Evolutionary conservation across 2,113 vertebrate species (phyloP).

Genomic region (Promerops cafer): DNA sequence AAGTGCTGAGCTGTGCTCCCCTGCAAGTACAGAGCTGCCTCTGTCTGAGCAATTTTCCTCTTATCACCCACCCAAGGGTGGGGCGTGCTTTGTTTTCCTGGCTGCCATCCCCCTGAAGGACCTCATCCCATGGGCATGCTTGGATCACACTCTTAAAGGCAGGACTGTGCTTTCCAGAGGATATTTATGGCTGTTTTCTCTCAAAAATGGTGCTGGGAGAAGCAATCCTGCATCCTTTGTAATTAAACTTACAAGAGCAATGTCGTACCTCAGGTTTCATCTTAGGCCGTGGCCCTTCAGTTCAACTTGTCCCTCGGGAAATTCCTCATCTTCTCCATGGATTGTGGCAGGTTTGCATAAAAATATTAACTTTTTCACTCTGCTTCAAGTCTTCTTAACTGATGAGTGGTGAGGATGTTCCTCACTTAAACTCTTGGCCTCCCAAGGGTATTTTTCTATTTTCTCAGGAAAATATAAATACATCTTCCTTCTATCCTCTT

Average conservation of each 20-base stretch:
- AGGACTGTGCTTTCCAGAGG: background rate
- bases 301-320: background rate
- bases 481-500: background rate
- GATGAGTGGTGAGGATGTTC: background rate
- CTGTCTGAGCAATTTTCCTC: background rate
- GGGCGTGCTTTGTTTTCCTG: background rate
- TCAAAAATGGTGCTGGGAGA: background rate
- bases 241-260: background rate
- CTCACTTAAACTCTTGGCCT: background rate
- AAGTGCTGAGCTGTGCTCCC: background rate
- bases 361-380: background rate
- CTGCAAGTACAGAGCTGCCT: background rate
- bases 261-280: background rate
- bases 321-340: background rate
- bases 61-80: background rate
- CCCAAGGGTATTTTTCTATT: background rate
- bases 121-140: background rate
- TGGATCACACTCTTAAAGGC: background rate
- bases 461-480: background rate
- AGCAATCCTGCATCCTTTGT: background rate
- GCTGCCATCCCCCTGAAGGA: background rate
- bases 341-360: background rate
- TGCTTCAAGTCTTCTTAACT: background rate
- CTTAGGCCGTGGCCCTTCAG: rapidly evolving
- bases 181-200: rapidly evolving